phyloP scores from a whole-genome alignment of 2,888 invertebrate genomes.

The Chaitophorus viminalis region DNA sequence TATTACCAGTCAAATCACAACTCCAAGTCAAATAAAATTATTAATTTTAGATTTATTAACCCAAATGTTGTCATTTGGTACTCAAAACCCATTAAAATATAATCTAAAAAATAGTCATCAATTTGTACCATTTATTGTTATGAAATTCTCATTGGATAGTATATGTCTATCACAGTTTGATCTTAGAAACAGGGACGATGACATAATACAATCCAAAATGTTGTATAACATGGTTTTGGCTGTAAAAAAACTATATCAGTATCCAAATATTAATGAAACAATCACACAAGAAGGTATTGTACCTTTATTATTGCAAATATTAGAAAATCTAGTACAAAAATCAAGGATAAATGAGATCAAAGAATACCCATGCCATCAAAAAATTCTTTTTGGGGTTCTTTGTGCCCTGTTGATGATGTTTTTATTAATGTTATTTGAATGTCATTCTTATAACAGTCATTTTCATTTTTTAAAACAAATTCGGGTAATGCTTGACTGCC shows the following conservation, averaged over 20 bases:
- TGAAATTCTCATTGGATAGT: constrained; percentile 73
- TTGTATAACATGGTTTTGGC: constrained; percentile 60
- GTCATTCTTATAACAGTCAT: constrained; percentile 58
- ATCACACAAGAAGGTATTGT: constrained; percentile 62
- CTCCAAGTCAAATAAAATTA: constrained; percentile 70
- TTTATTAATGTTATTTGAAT: constrained; percentile 57
- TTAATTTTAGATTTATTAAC: constrained; percentile 69
- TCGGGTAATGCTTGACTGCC: constrained; percentile 53
- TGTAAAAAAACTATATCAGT: constrained; percentile 50
- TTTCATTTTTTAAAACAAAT: constrained; percentile 60
- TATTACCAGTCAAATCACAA: constrained; percentile 66
- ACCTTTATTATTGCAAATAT: constrained; percentile 62
- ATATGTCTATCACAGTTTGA: constrained; percentile 73
- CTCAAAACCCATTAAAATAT: constrained; percentile 44
- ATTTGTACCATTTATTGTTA: constrained; percentile 71
- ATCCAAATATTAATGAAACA: constrained; percentile 59
- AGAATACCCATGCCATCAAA: constrained; percentile 51
- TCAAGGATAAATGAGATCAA: constrained; percentile 52
- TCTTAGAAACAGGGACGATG: constrained; percentile 42
- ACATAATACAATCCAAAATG: constrained; percentile 60
- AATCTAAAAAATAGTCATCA: constrained; percentile 58
- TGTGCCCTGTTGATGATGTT: constrained; percentile 50
- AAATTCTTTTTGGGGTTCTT: constrained; percentile 55
- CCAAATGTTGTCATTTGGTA: constrained; percentile 44
- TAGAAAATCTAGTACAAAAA: constrained; percentile 60